Base-by-base conservation (phyloP, 2,888 invertebrate species). In the Isoperla grammatica region DNA sequence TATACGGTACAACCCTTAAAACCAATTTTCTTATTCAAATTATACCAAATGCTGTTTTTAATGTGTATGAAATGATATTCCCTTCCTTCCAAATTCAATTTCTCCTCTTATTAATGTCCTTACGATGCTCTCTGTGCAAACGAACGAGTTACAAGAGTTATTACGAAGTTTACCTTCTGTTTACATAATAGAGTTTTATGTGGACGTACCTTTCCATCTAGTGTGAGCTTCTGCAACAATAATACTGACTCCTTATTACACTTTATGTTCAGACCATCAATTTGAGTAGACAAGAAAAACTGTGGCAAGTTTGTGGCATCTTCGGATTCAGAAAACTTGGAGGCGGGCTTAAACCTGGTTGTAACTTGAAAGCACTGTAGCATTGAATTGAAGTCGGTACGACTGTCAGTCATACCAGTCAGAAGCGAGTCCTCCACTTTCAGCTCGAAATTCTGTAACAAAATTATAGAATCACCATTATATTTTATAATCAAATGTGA, bases 391-490 rank as follows among this genome's bases (percentile, higher is more conserved):
- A 88, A 86, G 69, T 86, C 85, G 37, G 85, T 83, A 67, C 84
- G 81, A 2, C 83, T 82, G 69, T 85, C 86, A 68, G 85, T 82
- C 11, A 84, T 82, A 43, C 87, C 86, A 45, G 81, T 81, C 60
- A 90, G 74, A 23, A 81, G 83, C 1, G 88, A 87, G 65, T 84
- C 81, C 68, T 88, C 87, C 67, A 90, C 79, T 74, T 83, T 86
- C 67, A 88, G 78, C 69, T 81, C 83, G 71, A 88, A 85, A 74
- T 84, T 88, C 86, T 87, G 74, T 39, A 80, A 79, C 49, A 61
- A 59, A 29, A n/a, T 53, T 20, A 12, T 22, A 6, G 6, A 11
- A 1, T 13, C 35, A 42, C 19, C 2, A 19, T 13, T 11, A 42
- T 6, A 42, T n/a, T 3, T 5, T 2, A 9, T 42, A 42, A 15